phyloP scores from a whole-genome alignment of 23 tunicate genomes.

The Halocynthia roretzi region DNA sequence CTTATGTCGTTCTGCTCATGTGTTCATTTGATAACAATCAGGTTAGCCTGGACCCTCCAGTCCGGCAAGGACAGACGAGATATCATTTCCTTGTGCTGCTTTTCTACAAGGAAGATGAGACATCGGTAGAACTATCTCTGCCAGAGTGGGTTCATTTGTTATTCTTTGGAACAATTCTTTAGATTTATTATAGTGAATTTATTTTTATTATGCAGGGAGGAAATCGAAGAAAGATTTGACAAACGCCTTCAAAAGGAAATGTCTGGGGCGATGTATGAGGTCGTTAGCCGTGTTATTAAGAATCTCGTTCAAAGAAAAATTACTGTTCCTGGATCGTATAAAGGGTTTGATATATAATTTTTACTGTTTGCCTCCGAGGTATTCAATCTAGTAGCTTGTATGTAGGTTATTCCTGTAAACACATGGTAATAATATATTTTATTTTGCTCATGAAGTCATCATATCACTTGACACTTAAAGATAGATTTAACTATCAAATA shows the following conservation, averaged over 20 bases:
- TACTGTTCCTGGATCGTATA: constrained; percentile 83
- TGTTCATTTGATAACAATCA: neutral
- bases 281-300: constrained; percentile 84
- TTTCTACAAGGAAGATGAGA: constrained; percentile 84
- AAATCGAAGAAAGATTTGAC: constrained; percentile 63
- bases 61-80: constrained; percentile 95
- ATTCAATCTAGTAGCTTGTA: too few relatives aligned
- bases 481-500: neutral
- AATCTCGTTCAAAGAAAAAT: constrained; percentile 80
- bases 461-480: neutral
- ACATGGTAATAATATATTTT: too few relatives aligned
- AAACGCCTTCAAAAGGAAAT: constrained; percentile 71
- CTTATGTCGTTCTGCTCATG: too few relatives aligned
- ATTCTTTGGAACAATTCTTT: neutral
- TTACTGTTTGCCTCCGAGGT: neutral
- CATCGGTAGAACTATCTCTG: constrained; percentile 56
- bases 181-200: neutral
- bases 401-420: too few relatives aligned
- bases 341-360: constrained; percentile 36
- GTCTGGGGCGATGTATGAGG: constrained; percentile 88
- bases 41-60: constrained; percentile 96
- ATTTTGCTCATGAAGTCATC: too few relatives aligned
- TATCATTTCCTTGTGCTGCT: constrained; percentile 83
- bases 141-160: constrained; percentile 45
- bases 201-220: constrained; percentile 35